Percentiles rank a stretch among this genome's conserved stretches.
Evolutionary conservation across 2,113 vertebrate species (phyloP).

Genomic region (Emydura subglobosa): DNA sequence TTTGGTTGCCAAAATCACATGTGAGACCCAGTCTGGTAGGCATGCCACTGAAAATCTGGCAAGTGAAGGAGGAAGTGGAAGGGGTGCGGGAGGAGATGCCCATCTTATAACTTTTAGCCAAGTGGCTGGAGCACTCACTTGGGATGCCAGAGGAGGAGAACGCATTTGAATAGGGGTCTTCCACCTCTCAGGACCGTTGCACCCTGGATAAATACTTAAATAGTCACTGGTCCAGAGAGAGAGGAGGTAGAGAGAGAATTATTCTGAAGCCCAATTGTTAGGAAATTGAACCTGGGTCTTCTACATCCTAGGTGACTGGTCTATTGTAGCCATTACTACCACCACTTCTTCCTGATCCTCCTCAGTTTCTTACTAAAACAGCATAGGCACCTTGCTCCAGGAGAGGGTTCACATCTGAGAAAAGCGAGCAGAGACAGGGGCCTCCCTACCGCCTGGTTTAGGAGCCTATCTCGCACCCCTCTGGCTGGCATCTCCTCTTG

Average conservation of each 20-base stretch:
- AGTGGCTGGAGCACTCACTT: neutral
- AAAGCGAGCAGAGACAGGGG: neutral
- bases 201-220: neutral
- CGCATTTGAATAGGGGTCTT: neutral
- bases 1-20: neutral
- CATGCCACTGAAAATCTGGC: neutral
- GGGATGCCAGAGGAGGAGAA: neutral
- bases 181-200: neutral
- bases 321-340: neutral
- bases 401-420: neutral
- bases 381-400: neutral
- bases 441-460: neutral
- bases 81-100: neutral
- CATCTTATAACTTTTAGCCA: neutral
- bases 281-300: neutral
- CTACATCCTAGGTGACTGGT: neutral
- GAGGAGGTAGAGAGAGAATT: neutral
- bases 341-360: neutral
- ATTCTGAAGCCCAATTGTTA: neutral
- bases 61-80: neutral
- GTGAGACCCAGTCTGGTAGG: neutral
- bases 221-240: neutral
- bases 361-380: neutral
- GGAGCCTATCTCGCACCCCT: neutral
- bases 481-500: neutral